Base-by-base conservation (phyloP, 2,888 invertebrate genomes). In the Drosophila leonis region DNA sequence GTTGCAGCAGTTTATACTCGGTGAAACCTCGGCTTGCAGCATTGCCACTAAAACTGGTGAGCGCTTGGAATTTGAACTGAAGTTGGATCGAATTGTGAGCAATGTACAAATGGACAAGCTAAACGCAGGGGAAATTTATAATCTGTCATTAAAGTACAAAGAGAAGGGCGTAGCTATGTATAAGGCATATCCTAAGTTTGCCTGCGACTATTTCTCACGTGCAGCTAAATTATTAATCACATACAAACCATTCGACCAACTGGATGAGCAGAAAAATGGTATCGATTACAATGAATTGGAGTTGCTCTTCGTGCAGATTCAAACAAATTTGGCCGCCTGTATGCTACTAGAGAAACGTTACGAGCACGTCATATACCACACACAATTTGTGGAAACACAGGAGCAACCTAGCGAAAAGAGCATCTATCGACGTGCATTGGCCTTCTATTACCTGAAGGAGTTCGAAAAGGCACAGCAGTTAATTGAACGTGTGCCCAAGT, bases 261-360 rank as follows among this genome's bases (percentile, higher is more conserved):
- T 95, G 9, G 94, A 94, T 46, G 94, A 94, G 4, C 93, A 72
- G 37, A 55, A 57, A 1, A 89, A 92, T 66, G 90, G 90, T 5
- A 75, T 92, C 3, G 79, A 90, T 13, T 83, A 82, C 0, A 91
- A 93, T 10, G 94, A 95, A 64, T 93, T 96, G 75, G 91, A 94
- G 41, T 93, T 93, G 59, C 91, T 96, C 10, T 95, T 96, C 91
- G 93, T 95, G 12, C 95, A 95, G 80, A 93, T 97, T 10, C 97
- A 96, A 90, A 96, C 96, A 79, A 98, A 98, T 92, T 93, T 98
- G 90, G 96, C 97, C 0, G 96, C 96, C 51, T 97, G 97, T 90
- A 96, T 97, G 82, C 94, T 97, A 24, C 95, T 95, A 73, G 94
- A 94, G 72, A 92, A 95, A 12, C 95, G 96, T 76, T 96, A 95